Evolutionary conservation across 2,888 invertebrate genomes (phyloP).

Genomic region (Cephus nigrinus): DNA sequence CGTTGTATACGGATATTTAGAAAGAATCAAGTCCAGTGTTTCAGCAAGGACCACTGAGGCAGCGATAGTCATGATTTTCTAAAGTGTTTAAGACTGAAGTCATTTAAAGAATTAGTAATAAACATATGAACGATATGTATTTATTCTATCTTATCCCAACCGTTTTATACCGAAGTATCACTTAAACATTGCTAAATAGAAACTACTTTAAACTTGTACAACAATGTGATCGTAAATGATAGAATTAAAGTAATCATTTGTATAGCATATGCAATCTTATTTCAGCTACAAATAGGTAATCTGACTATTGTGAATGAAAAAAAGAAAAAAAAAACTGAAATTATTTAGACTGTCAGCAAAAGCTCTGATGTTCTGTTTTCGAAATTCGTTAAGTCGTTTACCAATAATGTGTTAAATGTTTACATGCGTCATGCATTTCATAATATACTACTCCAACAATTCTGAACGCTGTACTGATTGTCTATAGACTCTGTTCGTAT

Average conservation of each 20-base stretch:
- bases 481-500: background rate
- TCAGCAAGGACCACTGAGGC: background rate
- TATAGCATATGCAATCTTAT: background rate
- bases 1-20: background rate
- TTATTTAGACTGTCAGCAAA: background rate
- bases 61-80: background rate
- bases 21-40: background rate
- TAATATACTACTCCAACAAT: background rate
- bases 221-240: background rate
- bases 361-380: background rate
- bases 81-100: conserved; percentile 1
- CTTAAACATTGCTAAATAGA: background rate
- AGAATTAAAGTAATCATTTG: background rate
- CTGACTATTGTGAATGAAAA: background rate
- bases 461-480: background rate
- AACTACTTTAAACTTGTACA: background rate
- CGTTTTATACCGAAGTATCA: background rate
- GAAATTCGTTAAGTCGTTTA: background rate
- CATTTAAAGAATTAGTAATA: background rate
- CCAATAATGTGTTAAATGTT: background rate
- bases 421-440: background rate
- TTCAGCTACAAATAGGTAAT: too few species aligned
- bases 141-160: background rate
- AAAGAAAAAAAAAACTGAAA: background rate
- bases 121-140: background rate